Conservation (phyloP, 2,888 invertebrate species). For the Aphodius granarius region DNA sequence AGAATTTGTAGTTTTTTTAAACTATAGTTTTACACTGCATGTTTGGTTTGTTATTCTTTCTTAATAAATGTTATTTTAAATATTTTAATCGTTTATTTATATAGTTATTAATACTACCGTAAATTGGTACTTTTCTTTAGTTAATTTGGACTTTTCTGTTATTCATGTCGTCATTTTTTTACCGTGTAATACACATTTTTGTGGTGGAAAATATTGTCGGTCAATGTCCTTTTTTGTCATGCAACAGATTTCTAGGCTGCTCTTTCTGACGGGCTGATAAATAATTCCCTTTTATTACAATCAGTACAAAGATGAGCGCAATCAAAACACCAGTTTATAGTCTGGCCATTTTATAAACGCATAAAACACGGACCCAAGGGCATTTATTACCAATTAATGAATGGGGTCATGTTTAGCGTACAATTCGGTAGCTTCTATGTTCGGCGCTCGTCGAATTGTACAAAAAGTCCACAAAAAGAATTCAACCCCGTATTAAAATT, state of each 20-base stretch:
- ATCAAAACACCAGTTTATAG: no score
- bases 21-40: neutral
- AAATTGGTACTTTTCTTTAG: neutral
- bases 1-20: neutral
- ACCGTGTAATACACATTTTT: neutral
- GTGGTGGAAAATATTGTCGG: neutral
- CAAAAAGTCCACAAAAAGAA: neutral
- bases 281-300: no score
- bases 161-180: neutral
- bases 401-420: neutral
- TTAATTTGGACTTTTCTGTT: neutral
- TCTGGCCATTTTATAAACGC: neutral
- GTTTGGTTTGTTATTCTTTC: neutral
- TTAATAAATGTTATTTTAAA: neutral
- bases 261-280: neutral
- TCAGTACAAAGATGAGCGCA: no score
- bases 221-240: neutral
- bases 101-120: neutral
- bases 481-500: neutral
- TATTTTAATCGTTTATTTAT: neutral
- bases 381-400: neutral
- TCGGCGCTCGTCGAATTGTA: neutral
- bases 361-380: neutral
- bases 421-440: neutral
- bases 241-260: neutral